phyloP scores from a whole-genome alignment of 1,140 invertebrate species.

The Drosophila sechellia region DNA sequence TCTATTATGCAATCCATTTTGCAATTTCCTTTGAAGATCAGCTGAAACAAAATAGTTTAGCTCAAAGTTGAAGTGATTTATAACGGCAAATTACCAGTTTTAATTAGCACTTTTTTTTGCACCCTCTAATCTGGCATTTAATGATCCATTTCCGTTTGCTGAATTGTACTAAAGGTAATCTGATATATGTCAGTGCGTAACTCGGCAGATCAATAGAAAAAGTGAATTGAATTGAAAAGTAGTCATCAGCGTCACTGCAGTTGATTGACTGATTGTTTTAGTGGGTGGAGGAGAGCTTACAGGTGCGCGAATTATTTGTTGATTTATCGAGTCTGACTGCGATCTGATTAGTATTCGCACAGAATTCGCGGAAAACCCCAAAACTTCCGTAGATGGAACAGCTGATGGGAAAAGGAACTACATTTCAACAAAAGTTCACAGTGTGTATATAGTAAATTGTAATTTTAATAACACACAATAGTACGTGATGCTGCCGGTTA shows the following conservation, averaged over 20 bases:
- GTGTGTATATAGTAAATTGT: background rate
- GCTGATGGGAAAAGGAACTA: slow-evolving; percentile 7
- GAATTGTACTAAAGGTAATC: slow-evolving; percentile 32
- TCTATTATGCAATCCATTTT: background rate
- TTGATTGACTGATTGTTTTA: slow-evolving; percentile 37
- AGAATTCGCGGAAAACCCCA: slow-evolving; percentile 31
- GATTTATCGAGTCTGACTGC: background rate
- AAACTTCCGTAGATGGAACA: slow-evolving; percentile 5
- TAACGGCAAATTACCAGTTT: slow-evolving; percentile 15
- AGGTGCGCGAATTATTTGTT: slow-evolving; percentile 1
- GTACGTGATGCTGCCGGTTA: background rate
- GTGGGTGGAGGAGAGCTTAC: background rate
- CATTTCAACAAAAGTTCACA: slow-evolving; percentile 3
- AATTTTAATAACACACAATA: background rate
- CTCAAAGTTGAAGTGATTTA: slow-evolving; percentile 24
- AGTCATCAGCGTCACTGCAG: slow-evolving; percentile 29
- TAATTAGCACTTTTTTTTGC: slow-evolving; percentile 10
- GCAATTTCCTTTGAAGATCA: background rate
- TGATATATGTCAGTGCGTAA: slow-evolving; percentile 37
- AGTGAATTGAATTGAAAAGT: slow-evolving; percentile 32
- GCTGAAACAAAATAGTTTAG: background rate
- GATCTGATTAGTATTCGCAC: slow-evolving; percentile 43
- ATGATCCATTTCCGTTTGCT: slow-evolving; percentile 48
- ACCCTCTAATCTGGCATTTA: slow-evolving; percentile 28
- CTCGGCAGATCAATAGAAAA: slow-evolving; percentile 13